Conservation (phyloP, 2,113 vertebrate species). For the Bostrychus sinensis region DNA sequence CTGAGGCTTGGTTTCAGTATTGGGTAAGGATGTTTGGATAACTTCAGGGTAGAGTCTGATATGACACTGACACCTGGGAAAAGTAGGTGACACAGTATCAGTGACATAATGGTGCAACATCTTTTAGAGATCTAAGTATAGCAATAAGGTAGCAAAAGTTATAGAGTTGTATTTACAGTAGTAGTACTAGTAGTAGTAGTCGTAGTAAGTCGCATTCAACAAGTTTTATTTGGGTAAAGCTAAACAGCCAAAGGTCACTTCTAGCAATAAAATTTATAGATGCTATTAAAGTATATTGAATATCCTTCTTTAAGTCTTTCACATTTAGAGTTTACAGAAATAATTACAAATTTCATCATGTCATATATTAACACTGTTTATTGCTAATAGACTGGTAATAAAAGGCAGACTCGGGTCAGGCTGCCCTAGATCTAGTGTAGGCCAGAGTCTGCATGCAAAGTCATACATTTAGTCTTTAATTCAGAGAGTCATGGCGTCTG, state of each 20-base stretch:
- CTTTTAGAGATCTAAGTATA: no score
- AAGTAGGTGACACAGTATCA: neutral
- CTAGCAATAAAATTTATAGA: constrained; percentile 29
- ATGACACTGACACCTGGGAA: neutral
- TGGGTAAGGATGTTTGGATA: no score
- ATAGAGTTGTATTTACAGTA: neutral
- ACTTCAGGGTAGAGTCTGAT: neutral
- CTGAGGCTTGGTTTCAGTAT: neutral
- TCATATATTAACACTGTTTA: neutral
- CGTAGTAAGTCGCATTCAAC: no score
- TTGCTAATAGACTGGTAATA: neutral
- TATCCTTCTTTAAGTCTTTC: constrained; percentile 12
- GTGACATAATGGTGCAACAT: neutral
- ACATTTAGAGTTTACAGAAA: neutral
- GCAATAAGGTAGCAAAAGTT: no score
- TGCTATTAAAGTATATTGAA: neutral
- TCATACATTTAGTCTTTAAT: neutral
- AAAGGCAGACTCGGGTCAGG: neutral
- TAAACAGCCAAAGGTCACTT: constrained; percentile 19
- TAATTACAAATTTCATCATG: constrained; percentile 1
- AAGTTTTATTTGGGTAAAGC: neutral
- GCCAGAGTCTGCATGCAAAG: neutral
- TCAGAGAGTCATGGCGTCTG: no score
- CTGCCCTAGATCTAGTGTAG: neutral
- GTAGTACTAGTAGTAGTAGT: no score